phyloP scores from a whole-genome alignment of 2,797 vertebrate genomes.

The Sebastes taczanowskii region DNA sequence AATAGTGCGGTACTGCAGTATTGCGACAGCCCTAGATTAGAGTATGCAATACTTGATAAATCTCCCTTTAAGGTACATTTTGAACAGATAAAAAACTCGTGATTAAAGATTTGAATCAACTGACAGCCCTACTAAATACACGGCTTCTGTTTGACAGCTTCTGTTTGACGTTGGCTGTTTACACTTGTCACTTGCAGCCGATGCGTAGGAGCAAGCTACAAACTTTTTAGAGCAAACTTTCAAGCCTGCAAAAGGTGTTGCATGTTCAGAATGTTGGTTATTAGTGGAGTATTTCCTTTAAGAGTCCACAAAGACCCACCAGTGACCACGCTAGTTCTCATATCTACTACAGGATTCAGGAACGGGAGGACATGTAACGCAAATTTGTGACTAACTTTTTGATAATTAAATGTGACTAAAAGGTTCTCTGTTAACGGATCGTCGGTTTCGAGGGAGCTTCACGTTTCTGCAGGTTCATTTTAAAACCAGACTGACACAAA shows the following conservation, averaged over 20 bases:
- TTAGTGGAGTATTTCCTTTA: neutral
- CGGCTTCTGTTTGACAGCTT: neutral
- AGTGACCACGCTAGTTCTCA: neutral
- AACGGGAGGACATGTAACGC: neutral
- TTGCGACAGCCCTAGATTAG: too few species aligned
- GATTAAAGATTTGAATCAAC: too few species aligned
- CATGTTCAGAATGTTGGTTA: neutral
- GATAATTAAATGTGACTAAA: neutral
- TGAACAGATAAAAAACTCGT: too few species aligned
- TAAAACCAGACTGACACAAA: neutral
- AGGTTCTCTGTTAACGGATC: neutral
- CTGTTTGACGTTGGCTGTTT: neutral
- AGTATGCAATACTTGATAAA: too few species aligned
- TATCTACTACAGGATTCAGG: neutral
- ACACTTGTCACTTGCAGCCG: too few species aligned
- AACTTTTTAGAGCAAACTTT: neutral
- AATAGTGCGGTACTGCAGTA: too few species aligned
- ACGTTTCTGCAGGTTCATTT: slow-evolving; percentile 4
- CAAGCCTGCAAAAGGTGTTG: too few species aligned
- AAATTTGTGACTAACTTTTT: too few species aligned
- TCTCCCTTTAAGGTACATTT: too few species aligned
- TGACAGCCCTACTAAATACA: too few species aligned
- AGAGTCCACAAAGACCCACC: neutral
- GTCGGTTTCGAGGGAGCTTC: neutral
- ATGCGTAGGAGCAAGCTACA: neutral